Conservation (phyloP, 2,888 invertebrate genomes). For the Machimus atricapillus region DNA sequence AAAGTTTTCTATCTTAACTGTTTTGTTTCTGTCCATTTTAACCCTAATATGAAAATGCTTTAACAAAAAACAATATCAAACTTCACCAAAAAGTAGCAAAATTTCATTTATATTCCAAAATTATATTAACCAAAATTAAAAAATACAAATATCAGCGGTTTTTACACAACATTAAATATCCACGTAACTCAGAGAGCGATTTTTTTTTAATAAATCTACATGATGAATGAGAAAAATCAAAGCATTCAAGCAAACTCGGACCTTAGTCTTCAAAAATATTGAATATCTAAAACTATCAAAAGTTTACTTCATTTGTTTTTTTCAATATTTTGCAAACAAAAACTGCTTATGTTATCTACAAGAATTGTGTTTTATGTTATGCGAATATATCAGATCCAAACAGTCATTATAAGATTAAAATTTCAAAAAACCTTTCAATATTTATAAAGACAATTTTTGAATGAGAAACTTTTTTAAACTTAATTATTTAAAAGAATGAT, state of each 20-base stretch:
- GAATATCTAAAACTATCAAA: too few relatives aligned
- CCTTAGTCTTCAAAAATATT: too few relatives aligned
- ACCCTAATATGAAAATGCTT: neutral
- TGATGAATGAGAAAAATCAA: too few relatives aligned
- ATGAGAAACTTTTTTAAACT: neutral
- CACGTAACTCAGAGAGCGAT: neutral
- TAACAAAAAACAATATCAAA: neutral
- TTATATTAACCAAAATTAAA: too few relatives aligned
- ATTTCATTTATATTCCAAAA: too few relatives aligned
- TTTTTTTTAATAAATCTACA: neutral
- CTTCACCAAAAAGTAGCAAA: too few relatives aligned
- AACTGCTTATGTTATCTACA: neutral
- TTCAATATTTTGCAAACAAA: too few relatives aligned
- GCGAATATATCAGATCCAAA: neutral
- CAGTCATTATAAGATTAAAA: neutral
- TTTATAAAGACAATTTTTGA: neutral
- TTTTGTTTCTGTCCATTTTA: neutral
- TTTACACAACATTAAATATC: too few relatives aligned
- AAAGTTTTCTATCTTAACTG: neutral
- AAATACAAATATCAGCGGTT: too few relatives aligned
- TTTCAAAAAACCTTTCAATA: neutral
- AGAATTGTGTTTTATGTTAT: neutral
- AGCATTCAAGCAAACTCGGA: too few relatives aligned
- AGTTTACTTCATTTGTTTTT: too few relatives aligned
- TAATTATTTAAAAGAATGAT: neutral